Percentiles rank a stretch among this genome's conserved stretches.
phyloP scores from a whole-genome alignment of 2,888 invertebrate genomes.

The Smittia aterrima region DNA sequence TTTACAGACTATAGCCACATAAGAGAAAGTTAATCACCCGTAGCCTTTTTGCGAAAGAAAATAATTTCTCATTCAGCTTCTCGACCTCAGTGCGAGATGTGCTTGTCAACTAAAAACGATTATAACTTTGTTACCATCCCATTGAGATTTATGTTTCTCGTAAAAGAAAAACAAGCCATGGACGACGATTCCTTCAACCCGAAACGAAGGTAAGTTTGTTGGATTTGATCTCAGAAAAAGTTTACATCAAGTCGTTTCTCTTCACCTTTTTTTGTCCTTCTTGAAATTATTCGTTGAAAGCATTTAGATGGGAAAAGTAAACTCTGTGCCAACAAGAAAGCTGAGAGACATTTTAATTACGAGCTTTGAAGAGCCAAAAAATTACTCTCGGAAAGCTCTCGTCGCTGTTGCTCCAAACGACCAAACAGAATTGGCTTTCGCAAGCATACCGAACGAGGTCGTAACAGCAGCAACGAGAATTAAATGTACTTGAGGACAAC shows the following conservation, averaged over 20 bases:
- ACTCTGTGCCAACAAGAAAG: neutral
- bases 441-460: neutral
- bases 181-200: neutral
- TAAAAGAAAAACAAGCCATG: neutral
- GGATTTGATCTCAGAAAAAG: neutral
- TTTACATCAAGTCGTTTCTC: no score
- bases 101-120: neutral
- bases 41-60: neutral
- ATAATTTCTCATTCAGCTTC: neutral
- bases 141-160: slow-evolving; percentile 8
- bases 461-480: neutral
- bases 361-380: neutral
- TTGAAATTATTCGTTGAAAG: no score
- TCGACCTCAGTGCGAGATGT: neutral
- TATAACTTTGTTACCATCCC: neutral
- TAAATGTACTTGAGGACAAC: neutral
- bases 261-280: no score
- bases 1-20: neutral
- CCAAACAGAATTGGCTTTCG: neutral
- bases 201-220: neutral
- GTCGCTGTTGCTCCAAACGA: neutral
- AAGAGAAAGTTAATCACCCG: neutral
- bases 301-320: no score
- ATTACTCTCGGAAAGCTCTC: neutral
- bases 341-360: slow-evolving; percentile 11